phyloP scores from a whole-genome alignment of 2,888 invertebrate genomes.

The Apamea anceps region DNA sequence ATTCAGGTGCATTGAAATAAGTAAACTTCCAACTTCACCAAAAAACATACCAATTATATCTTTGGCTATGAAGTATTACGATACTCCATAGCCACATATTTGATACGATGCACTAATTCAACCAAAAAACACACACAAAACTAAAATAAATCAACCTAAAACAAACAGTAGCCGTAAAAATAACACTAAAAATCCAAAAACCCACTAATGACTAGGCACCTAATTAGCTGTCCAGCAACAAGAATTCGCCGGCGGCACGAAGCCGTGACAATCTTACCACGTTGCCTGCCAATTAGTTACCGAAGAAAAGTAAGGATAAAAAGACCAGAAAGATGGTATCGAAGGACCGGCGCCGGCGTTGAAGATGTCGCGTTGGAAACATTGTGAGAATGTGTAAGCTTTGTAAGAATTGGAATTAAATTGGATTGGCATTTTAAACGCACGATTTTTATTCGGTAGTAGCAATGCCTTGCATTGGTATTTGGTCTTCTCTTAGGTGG shows the following conservation, averaged over 20 bases:
- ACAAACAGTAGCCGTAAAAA: constrained; percentile 28
- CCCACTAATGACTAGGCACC: constrained; percentile 63
- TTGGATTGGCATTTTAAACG: constrained; percentile 10
- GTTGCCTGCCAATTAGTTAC: constrained; percentile 62
- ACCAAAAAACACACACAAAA: neutral
- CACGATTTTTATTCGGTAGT: neutral
- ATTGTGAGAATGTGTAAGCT: constrained; percentile 37
- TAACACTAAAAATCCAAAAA: constrained; percentile 34
- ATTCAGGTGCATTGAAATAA: neutral
- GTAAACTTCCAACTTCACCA: neutral
- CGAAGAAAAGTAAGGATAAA: constrained; percentile 44
- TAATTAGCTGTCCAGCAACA: constrained; percentile 63
- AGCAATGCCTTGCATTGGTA: neutral
- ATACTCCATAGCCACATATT: too few relatives aligned
- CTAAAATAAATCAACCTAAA: constrained; percentile 50
- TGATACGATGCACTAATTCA: neutral
- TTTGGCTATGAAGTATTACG: neutral
- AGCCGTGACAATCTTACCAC: constrained; percentile 66
- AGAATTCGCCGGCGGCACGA: constrained; percentile 63
- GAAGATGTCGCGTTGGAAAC: constrained; percentile 43
- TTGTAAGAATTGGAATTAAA: constrained; percentile 18
- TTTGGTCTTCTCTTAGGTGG: neutral
- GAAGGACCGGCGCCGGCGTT: constrained; percentile 54
- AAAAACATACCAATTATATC: neutral
- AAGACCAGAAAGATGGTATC: constrained; percentile 64